A percentile compares a stretch with the other conserved stretches of the same genome.
phyloP scores from a whole-genome alignment of 2,888 invertebrate genomes.

The Halictus quadricinctus region DNA sequence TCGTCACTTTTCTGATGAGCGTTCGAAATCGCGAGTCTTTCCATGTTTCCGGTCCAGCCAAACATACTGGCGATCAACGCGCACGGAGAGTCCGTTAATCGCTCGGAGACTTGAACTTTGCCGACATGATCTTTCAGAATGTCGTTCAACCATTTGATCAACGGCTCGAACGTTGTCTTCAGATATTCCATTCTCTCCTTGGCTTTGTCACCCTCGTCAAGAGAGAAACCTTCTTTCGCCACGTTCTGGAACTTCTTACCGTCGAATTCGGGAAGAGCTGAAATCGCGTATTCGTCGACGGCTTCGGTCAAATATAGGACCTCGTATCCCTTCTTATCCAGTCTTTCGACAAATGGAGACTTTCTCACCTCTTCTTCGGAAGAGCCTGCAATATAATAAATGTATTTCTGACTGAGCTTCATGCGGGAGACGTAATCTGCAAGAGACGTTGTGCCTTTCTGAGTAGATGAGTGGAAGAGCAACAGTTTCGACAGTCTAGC shows the following conservation, averaged over 20 bases:
- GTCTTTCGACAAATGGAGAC: conserved; percentile 97
- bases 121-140: conserved; percentile 90
- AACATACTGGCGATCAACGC: conserved; percentile 98
- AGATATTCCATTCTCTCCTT: conserved; percentile 91
- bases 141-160: conserved; percentile 95
- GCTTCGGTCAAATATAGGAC: conserved; percentile 97
- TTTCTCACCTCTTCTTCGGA: conserved; percentile 92
- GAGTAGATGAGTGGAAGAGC: conserved; percentile 92
- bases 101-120: conserved; percentile 93
- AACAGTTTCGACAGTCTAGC: conserved; percentile 97
- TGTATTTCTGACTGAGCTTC: conserved; percentile 96
- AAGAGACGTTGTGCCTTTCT: conserved; percentile 88
- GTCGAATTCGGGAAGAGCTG: conserved; percentile 98
- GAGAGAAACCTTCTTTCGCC: conserved; percentile 97
- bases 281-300: conserved; percentile 98
- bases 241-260: conserved; percentile 99
- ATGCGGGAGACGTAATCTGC: conserved; percentile 96
- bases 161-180: conserved; percentile 92
- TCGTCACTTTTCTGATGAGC: conserved; percentile 98
- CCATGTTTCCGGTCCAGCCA: conserved; percentile 99
- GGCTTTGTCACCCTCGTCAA: conserved; percentile 87
- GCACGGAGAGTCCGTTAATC: conserved; percentile 95
- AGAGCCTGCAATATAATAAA: conserved; percentile 98
- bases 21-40: conserved; percentile 96
- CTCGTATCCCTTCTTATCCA: conserved; percentile 96